These are phyloP conservation scores for Dendroctonus ponderosae DNA, from an alignment of 1,140 invertebrate species.

Conservation along the genomic window DNA sequence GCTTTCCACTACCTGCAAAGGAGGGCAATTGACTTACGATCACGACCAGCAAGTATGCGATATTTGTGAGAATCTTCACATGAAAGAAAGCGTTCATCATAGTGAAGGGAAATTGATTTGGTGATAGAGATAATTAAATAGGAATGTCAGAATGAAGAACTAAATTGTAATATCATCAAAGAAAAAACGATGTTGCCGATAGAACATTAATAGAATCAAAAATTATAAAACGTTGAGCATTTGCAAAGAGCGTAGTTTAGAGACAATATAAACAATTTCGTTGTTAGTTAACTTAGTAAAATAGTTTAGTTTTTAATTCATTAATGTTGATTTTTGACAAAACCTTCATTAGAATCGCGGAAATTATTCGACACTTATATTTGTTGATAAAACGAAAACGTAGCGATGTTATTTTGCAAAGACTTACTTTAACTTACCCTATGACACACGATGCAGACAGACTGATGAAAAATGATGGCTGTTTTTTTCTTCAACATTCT, in stretches of 20 bases:
- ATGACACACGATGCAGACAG: conserved; percentile 59
- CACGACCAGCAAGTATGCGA: neutral
- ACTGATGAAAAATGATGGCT: conserved; percentile 58
- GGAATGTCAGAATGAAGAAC: too few relatives aligned
- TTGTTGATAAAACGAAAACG: neutral
- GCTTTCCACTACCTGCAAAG: conserved; percentile 19
- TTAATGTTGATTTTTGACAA: too few relatives aligned
- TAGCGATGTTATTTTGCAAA: neutral
- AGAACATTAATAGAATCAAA: neutral
- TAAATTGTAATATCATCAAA: too few relatives aligned
- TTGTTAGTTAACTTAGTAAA: too few relatives aligned
- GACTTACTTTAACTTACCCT: conserved; percentile 49
- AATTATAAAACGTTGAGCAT: neutral
- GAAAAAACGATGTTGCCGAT: too few relatives aligned
- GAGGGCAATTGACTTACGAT: too few relatives aligned
- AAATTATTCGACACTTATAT: too few relatives aligned
- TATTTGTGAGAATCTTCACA: neutral
- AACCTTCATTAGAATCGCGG: too few relatives aligned
- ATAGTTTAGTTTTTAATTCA: too few relatives aligned
- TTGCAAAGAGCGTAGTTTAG: neutral
- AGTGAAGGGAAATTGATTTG: too few relatives aligned
- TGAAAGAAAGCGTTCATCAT: neutral
- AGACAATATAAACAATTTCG: too few relatives aligned
- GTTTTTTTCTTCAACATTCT: conserved; percentile 49
- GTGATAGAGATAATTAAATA: too few relatives aligned